Evolutionary conservation across 2,113 vertebrate genomes (phyloP).

Genomic region (Bucco capensis): DNA sequence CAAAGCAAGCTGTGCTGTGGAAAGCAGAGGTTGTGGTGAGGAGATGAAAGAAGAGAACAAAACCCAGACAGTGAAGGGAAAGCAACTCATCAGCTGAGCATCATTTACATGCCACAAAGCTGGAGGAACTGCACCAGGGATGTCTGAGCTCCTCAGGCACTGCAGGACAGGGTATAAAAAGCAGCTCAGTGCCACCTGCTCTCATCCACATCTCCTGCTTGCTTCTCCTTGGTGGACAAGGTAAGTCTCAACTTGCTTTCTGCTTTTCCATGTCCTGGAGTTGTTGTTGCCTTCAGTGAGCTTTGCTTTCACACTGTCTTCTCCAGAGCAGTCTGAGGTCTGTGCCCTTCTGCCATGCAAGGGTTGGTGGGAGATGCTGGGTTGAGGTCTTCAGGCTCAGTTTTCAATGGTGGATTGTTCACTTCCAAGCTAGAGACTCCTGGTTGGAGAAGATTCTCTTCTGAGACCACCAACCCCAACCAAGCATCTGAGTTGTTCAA

Average conservation of each 20-base stretch:
- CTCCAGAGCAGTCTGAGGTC: background rate
- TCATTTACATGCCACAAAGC: conserved; percentile 27
- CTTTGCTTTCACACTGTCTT: background rate
- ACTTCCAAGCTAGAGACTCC: too few species aligned
- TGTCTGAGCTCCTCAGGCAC: background rate
- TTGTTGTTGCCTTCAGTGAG: background rate
- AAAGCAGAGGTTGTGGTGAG: background rate
- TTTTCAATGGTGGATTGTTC: background rate
- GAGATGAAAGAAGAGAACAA: background rate
- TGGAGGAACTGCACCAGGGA: background rate
- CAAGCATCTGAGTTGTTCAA: background rate
- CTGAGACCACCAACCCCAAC: too few species aligned
- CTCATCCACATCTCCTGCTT: background rate
- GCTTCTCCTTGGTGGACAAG: background rate
- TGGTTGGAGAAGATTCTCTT: too few species aligned
- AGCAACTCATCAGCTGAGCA: background rate
- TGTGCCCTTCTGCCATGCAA: background rate
- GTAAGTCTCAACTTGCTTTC: background rate
- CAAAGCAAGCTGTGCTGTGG: background rate
- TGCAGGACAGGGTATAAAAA: conserved; percentile 32
- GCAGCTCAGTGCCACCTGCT: background rate
- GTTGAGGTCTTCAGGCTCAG: background rate
- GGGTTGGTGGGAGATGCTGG: background rate
- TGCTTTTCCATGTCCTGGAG: background rate
- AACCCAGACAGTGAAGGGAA: background rate